These are phyloP conservation scores for Drosophila paulistorum DNA, from an alignment of 1,140 invertebrate genomes.

Conservation along the genomic window DNA sequence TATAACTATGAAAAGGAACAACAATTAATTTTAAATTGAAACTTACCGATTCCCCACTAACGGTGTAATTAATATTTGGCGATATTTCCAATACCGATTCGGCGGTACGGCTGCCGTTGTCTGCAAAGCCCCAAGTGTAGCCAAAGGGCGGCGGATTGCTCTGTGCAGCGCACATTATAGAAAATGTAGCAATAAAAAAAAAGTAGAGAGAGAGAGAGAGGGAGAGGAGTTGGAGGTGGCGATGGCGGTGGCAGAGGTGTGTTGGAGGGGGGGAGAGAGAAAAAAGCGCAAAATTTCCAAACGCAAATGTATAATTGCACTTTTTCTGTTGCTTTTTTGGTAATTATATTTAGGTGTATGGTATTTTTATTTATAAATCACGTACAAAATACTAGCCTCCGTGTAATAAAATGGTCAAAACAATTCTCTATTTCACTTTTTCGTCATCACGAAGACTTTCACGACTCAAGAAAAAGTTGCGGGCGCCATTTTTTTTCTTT, in stretches of 20 bases:
- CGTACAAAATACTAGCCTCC: slow-evolving; percentile 80
- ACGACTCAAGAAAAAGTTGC: slow-evolving; percentile 79
- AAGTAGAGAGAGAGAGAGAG: slow-evolving; percentile 31
- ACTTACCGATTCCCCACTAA: slow-evolving; percentile 82
- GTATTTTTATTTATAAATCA: slow-evolving; percentile 75
- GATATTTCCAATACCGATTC: slow-evolving; percentile 83
- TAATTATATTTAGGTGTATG: slow-evolving; percentile 67
- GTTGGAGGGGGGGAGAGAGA: slow-evolving; percentile 62
- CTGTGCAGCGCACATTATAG: slow-evolving; percentile 82
- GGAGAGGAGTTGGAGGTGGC: slow-evolving; percentile 26
- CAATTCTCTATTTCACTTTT: slow-evolving; percentile 40
- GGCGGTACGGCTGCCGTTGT: slow-evolving; percentile 75
- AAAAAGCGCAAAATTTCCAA: slow-evolving; percentile 82
- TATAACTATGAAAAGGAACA: slow-evolving; percentile 41
- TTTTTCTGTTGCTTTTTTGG: slow-evolving; percentile 72
- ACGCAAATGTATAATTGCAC: slow-evolving; percentile 79
- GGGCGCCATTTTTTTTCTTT: slow-evolving; percentile 81
- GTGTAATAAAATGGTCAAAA: slow-evolving; percentile 48
- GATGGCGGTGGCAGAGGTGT: slow-evolving; percentile 15
- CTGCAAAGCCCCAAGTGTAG: slow-evolving; percentile 82
- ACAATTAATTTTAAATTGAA: slow-evolving; percentile 39
- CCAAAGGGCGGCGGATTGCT: slow-evolving; percentile 82
- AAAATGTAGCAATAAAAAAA: slow-evolving; percentile 53
- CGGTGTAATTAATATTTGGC: slow-evolving; percentile 83
- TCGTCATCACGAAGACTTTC: slow-evolving; percentile 54